Conservation (phyloP, 1,140 invertebrate species). For the Calycopis cecrops region DNA sequence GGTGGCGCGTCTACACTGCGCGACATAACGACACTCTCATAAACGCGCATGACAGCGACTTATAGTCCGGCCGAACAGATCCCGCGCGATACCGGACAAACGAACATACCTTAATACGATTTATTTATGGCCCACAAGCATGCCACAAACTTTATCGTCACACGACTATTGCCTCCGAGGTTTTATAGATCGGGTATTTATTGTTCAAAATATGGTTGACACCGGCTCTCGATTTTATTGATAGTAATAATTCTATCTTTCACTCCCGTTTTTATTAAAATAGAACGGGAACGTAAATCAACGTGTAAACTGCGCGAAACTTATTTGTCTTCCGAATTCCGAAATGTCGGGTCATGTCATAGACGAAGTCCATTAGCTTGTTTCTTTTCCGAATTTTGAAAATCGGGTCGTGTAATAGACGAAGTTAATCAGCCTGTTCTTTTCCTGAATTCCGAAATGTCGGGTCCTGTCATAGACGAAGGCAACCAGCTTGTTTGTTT, state of each 20-base stretch:
- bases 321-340: slow-evolving; percentile 6
- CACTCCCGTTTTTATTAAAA: slow-evolving; percentile 10
- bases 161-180: slow-evolving; percentile 13
- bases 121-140: slow-evolving; percentile 59
- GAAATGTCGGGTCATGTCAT: slow-evolving; percentile 9
- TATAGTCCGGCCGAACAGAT: slow-evolving; percentile 52
- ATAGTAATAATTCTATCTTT: slow-evolving; percentile 10
- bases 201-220: slow-evolving; percentile 11
- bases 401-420: too few species aligned
- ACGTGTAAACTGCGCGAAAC: slow-evolving; percentile 20
- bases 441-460: slow-evolving; percentile 7
- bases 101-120: slow-evolving; percentile 61
- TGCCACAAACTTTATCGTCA: slow-evolving; percentile 46
- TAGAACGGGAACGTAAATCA: not conserved
- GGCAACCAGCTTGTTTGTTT: too few species aligned
- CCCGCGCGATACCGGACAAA: slow-evolving; percentile 40
- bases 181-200: slow-evolving; percentile 14
- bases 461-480: slow-evolving; percentile 1
- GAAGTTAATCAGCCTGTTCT: too few species aligned
- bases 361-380: not conserved
- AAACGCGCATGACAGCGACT: slow-evolving; percentile 50
- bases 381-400: too few species aligned
- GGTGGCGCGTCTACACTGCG: slow-evolving; percentile 44
- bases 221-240: slow-evolving; percentile 11
- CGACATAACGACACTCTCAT: slow-evolving; percentile 50